A percentile compares a stretch with the other conserved stretches of the same genome.
phyloP scores from a whole-genome alignment of 2,797 vertebrate species.

The Arremon aurantiirostris region DNA sequence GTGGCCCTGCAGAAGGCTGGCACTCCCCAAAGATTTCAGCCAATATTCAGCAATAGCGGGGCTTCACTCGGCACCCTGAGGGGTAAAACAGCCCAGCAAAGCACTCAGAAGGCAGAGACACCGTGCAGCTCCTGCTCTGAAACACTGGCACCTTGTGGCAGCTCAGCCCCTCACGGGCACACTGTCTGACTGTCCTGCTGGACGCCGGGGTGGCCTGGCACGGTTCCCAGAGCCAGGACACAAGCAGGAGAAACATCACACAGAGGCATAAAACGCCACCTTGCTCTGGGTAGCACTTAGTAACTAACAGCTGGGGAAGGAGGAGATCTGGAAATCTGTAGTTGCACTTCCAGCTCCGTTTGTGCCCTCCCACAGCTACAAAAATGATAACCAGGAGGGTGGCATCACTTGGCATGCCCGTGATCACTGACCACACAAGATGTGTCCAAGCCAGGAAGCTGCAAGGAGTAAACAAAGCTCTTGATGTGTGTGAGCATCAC shows the following conservation, averaged over 20 bases:
- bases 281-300: neutral
- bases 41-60: neutral
- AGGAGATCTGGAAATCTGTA: neutral
- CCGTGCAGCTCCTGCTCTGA: neutral
- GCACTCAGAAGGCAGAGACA: neutral
- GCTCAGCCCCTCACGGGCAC: neutral
- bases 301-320: neutral
- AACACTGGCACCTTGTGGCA: conserved; percentile 57
- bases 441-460: neutral
- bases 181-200: fast-evolving
- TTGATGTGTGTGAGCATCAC: neutral
- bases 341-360: neutral
- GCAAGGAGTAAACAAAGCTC: neutral
- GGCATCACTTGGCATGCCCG: neutral
- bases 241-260: neutral
- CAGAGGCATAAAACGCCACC: fast-evolving
- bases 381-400: neutral
- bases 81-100: neutral
- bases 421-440: neutral
- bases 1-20: neutral
- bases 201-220: neutral
- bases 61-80: neutral
- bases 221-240: neutral
- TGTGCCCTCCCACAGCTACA: neutral
- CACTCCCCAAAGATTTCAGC: neutral